Conservation (phyloP, 2,797 vertebrate species). For the Aplochiton taeniatus region DNA sequence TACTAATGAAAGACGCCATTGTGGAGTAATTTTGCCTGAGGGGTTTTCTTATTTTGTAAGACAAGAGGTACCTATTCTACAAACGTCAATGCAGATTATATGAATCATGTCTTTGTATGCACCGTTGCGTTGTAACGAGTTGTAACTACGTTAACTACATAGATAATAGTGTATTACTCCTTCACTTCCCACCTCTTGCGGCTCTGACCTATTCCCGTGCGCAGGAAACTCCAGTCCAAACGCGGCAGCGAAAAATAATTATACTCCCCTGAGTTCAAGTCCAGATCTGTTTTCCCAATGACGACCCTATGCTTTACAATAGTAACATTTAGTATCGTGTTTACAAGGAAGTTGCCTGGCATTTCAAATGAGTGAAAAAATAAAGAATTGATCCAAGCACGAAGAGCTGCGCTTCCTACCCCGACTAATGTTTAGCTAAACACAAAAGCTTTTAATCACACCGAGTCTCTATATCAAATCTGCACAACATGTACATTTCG, state of each 20-base stretch:
- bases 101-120: conserved; percentile 55
- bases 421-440: no score
- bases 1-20: conserved; percentile 84
- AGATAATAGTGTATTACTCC: neutral
- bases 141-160: conserved; percentile 23
- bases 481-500: no score
- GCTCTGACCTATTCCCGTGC: conserved; percentile 44
- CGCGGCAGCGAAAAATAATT: conserved; percentile 33
- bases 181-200: conserved; percentile 17
- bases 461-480: no score
- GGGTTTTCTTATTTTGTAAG: conserved; percentile 68
- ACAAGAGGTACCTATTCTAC: conserved; percentile 69
- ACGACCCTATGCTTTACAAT: neutral
- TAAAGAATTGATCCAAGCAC: no score
- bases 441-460: no score
- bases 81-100: conserved; percentile 63
- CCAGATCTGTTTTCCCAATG: neutral
- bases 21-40: conserved; percentile 78
- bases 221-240: conserved; percentile 52
- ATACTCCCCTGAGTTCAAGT: conserved; percentile 28
- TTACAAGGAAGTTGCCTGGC: no score
- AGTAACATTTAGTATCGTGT: neutral
- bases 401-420: no score
- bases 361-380: no score
- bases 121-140: conserved; percentile 30